Conservation (phyloP, 2,113 vertebrate species). For the Oenanthe oenanthe region DNA sequence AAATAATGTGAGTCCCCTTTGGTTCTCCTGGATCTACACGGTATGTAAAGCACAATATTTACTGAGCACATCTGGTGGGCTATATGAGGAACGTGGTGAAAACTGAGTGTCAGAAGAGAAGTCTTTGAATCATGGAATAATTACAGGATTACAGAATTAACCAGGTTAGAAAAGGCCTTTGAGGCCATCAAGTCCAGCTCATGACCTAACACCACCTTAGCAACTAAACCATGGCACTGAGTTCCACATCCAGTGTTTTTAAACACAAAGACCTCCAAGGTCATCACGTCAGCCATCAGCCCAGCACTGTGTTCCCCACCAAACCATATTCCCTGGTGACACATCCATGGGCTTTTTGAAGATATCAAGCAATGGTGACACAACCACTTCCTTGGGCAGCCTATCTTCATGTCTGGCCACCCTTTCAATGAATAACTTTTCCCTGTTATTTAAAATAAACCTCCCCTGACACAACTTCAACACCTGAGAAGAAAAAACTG, state of each 20-base stretch:
- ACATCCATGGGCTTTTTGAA: neutral
- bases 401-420: neutral
- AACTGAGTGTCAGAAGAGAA: neutral
- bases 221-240: neutral
- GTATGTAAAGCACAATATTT: neutral
- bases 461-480: neutral
- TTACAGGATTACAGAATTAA: neutral
- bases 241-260: neutral
- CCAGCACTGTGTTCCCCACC: neutral
- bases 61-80: neutral
- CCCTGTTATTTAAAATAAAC: neutral
- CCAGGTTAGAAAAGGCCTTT: neutral
- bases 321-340: neutral
- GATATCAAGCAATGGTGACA: neutral
- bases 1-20: neutral
- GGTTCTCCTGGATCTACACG: accelerated
- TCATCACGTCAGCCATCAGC: neutral
- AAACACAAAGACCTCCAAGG: neutral
- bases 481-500: neutral
- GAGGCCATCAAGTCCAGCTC: neutral
- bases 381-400: neutral
- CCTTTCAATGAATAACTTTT: neutral
- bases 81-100: neutral
- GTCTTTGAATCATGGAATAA: neutral
- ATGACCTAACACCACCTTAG: neutral